A percentile compares a stretch with the other conserved stretches of the same genome.
Evolutionary conservation across 2,797 vertebrate genomes (phyloP).

Genomic region (Falco peregrinus): DNA sequence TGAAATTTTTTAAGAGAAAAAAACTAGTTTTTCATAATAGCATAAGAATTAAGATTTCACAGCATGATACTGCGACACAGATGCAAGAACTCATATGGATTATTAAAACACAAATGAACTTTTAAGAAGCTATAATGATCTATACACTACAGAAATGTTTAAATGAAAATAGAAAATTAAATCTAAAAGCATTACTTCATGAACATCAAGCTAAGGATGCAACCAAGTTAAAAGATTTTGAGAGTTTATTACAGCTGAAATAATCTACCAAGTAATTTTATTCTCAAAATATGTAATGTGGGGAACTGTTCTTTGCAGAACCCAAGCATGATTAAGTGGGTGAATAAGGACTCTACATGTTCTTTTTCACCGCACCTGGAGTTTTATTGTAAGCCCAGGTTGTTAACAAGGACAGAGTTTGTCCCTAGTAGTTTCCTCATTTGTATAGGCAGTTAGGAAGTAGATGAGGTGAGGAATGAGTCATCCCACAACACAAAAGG

Average conservation of each 20-base stretch:
- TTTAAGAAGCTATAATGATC: conserved; percentile 11
- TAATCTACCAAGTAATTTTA: background rate
- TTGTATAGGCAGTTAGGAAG: background rate
- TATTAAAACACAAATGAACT: conserved; percentile 45
- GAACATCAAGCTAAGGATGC: background rate
- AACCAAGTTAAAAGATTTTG: background rate
- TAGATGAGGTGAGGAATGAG: background rate
- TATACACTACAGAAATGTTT: background rate
- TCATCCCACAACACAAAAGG: background rate
- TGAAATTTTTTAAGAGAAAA: conserved; percentile 5
- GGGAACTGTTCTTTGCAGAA: background rate
- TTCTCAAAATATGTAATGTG: background rate
- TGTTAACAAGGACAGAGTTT: background rate
- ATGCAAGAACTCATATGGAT: conserved; percentile 3
- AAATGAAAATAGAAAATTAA: conserved; percentile 29
- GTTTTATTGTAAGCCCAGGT: background rate
- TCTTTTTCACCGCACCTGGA: background rate
- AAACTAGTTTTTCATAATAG: background rate
- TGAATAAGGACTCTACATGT: background rate
- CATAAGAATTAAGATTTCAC: conserved; percentile 54
- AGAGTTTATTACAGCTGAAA: background rate
- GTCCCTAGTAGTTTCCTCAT: background rate
- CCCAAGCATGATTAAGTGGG: background rate
- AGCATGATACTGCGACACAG: background rate
- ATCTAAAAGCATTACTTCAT: background rate